Evolutionary conservation across 2,888 invertebrate species (phyloP).

Genomic region (Eulithis testata): DNA sequence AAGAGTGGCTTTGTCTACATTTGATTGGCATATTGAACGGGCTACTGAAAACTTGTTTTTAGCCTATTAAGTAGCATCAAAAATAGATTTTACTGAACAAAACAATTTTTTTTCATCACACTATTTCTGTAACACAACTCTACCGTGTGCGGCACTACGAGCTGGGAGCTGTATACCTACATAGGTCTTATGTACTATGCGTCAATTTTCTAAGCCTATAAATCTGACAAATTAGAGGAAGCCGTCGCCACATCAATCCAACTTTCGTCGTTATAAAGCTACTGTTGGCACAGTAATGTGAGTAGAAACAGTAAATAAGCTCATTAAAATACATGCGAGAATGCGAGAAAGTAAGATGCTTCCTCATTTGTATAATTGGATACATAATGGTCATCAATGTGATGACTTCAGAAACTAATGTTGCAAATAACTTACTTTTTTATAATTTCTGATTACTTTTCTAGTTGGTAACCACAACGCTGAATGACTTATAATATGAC

Average conservation of each 20-base stretch:
- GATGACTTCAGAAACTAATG: no score
- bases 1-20: conserved; percentile 94
- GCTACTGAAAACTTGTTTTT: conserved; percentile 91
- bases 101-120: no score
- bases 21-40: conserved; percentile 96
- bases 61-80: no score
- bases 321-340: conserved; percentile 1
- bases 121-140: background rate
- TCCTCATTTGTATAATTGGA: no score
- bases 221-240: conserved; percentile 35
- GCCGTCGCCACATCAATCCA: conserved; percentile 19
- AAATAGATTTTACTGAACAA: no score
- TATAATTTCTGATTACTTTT: no score
- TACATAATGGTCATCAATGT: no score
- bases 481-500: no score
- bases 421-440: no score
- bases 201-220: conserved; percentile 25
- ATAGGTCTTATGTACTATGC: conserved; percentile 1
- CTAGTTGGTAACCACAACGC: no score
- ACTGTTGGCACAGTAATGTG: conserved; percentile 24
- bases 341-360: no score
- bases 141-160: conserved; percentile 3
- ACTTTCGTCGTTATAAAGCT: conserved; percentile 24
- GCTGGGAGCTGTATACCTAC: background rate
- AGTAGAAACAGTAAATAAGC: conserved; percentile 15